A percentile compares a stretch with the other conserved stretches of the same genome.
Evolutionary conservation across 2,888 invertebrate species (phyloP).

Genomic region (Tenthredo distinguenda): DNA sequence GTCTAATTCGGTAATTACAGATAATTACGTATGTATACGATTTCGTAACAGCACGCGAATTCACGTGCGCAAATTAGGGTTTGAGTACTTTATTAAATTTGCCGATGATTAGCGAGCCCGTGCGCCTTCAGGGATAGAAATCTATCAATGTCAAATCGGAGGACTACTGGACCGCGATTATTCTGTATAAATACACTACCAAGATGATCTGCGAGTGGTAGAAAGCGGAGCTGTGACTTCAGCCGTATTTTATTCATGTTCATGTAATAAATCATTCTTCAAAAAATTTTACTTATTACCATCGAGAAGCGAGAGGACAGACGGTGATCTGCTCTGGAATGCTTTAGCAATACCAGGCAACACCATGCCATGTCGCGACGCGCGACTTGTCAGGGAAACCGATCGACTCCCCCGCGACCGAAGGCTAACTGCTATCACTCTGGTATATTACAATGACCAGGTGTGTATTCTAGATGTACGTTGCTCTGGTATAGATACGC

Average conservation of each 20-base stretch:
- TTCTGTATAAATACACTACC: not conserved
- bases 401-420: constrained; percentile 63
- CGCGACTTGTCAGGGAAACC: constrained; percentile 37
- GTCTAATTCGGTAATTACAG: not conserved
- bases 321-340: constrained; percentile 38
- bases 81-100: not conserved
- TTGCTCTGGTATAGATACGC: constrained; percentile 25
- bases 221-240: not conserved
- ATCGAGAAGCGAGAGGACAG: not conserved
- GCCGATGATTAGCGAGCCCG: not conserved
- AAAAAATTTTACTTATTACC: not conserved
- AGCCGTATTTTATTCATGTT: not conserved
- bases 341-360: constrained; percentile 10
- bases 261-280: not conserved
- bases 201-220: not conserved
- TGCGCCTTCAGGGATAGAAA: constrained; percentile 8
- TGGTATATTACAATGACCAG: constrained; percentile 59
- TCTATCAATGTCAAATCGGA: constrained; percentile 39
- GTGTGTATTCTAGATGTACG: constrained; percentile 16
- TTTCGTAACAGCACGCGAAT: not conserved
- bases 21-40: not conserved
- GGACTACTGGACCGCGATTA: not conserved
- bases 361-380: constrained; percentile 28
- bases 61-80: not conserved
- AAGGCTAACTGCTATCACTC: constrained; percentile 68